Evolutionary conservation across 2,888 invertebrate genomes (phyloP).

Genomic region (Lasius fuliginosus): DNA sequence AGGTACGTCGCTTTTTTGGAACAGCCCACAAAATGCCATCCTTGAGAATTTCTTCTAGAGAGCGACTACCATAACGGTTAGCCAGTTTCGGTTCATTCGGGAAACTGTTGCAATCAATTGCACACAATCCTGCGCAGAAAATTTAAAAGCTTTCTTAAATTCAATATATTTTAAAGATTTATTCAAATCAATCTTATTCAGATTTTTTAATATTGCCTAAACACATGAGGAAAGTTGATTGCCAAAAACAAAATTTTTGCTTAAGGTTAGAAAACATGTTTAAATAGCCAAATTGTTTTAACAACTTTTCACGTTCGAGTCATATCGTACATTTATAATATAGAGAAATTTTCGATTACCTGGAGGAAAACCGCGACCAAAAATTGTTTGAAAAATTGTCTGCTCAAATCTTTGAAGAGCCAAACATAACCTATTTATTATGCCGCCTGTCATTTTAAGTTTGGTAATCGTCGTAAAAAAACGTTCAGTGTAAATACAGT

Average conservation of each 20-base stretch:
- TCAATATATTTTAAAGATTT: not conserved
- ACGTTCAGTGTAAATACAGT: not conserved
- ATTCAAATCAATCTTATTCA: not conserved
- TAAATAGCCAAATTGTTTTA: not conserved
- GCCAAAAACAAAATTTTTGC: not conserved
- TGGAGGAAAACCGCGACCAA: slow-evolving; percentile 86
- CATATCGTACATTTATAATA: not conserved
- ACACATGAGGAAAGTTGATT: not conserved
- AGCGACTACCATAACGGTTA: slow-evolving; percentile 84
- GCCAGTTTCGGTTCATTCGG: slow-evolving; percentile 59
- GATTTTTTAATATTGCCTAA: not conserved
- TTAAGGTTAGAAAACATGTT: slow-evolving; percentile 51
- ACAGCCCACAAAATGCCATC: slow-evolving; percentile 94
- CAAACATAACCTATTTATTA: slow-evolving; percentile 83
- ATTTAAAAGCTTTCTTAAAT: slow-evolving; percentile 9
- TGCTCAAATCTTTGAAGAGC: slow-evolving; percentile 86
- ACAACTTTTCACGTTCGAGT: not conserved
- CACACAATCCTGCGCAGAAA: slow-evolving; percentile 78
- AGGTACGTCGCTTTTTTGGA: slow-evolving; percentile 92
- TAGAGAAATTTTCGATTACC: slow-evolving; percentile 81
- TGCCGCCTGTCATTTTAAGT: slow-evolving; percentile 81
- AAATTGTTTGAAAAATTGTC: slow-evolving; percentile 78
- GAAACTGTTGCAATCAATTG: slow-evolving; percentile 75
- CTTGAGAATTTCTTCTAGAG: slow-evolving; percentile 90
- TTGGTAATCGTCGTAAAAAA: not conserved